These are phyloP conservation scores for Muscidifurax raptorellus DNA, from an alignment of 1,140 invertebrate genomes.

Conservation along the genomic window DNA sequence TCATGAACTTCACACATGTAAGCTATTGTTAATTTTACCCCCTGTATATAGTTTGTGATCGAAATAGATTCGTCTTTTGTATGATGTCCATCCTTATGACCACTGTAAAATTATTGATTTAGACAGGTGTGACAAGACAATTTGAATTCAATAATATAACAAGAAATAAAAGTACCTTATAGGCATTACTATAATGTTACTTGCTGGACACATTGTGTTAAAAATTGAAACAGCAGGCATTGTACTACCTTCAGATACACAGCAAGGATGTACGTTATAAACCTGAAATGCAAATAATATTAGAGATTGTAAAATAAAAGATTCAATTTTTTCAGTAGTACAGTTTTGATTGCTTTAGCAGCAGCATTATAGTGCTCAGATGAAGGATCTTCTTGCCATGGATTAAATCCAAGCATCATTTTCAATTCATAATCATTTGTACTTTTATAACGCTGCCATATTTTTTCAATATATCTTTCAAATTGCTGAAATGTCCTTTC, in stretches of 20 bases:
- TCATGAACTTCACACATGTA: constrained; percentile 58
- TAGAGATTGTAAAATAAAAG: constrained; percentile 7
- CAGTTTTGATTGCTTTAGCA: constrained; percentile 52
- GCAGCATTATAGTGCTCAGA: constrained; percentile 55
- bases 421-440: constrained; percentile 52
- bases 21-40: constrained; percentile 55
- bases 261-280: constrained; percentile 50
- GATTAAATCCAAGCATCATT: constrained; percentile 53
- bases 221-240: constrained; percentile 54
- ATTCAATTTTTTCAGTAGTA: constrained; percentile 8
- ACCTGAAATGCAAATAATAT: constrained; percentile 49
- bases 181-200: constrained; percentile 55
- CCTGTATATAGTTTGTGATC: constrained; percentile 47
- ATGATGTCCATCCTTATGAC: constrained; percentile 25
- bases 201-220: constrained; percentile 40
- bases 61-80: constrained; percentile 53
- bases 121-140: neutral
- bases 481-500: constrained; percentile 43
- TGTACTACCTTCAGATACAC: constrained; percentile 55
- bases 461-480: constrained; percentile 50
- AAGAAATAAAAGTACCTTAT: constrained; percentile 51
- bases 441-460: constrained; percentile 47
- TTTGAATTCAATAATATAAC: constrained; percentile 20
- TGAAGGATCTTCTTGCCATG: constrained; percentile 56
- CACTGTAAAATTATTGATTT: constrained; percentile 51